phyloP scores from a whole-genome alignment of 2,113 vertebrate species.

The Proterorhinus semilunaris region DNA sequence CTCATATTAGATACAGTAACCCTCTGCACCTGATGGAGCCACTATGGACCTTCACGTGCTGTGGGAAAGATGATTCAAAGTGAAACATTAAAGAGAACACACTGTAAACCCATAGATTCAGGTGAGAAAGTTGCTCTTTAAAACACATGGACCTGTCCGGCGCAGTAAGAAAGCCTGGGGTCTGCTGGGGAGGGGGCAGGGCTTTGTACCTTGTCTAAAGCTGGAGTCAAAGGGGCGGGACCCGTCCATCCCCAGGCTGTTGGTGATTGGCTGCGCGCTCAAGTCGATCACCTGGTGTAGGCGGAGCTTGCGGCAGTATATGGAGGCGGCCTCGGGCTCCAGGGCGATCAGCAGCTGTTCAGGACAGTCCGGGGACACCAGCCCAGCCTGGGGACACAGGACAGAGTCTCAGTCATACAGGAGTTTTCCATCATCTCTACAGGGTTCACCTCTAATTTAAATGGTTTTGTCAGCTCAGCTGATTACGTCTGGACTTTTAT shows the following conservation, averaged over 20 bases:
- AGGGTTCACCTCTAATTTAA: no score
- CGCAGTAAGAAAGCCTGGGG: conserved; percentile 13
- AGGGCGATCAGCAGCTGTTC: conserved; percentile 93
- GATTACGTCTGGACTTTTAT: no score
- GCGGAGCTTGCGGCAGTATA: conserved; percentile 93
- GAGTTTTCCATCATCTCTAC: neutral
- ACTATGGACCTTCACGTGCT: no score
- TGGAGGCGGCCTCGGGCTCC: conserved; percentile 92
- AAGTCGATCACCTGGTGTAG: conserved; percentile 92
- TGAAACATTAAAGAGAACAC: no score
- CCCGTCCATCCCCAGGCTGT: conserved; percentile 71
- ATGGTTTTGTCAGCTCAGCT: no score
- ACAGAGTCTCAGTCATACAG: neutral
- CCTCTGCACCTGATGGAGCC: no score
- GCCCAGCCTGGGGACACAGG: conserved; percentile 78
- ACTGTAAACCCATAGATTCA: no score
- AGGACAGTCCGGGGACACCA: conserved; percentile 82
- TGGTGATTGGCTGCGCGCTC: conserved; percentile 76
- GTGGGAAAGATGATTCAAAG: no score
- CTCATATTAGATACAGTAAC: no score
- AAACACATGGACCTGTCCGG: no score
- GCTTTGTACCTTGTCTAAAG: conserved; percentile 87
- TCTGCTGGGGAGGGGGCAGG: conserved; percentile 23
- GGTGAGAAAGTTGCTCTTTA: no score
- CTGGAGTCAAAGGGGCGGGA: conserved; percentile 83